Percentiles rank a stretch among this genome's conserved stretches.
Evolutionary conservation across 1,140 invertebrate species (phyloP).

Genomic region (Orchestia grillus): DNA sequence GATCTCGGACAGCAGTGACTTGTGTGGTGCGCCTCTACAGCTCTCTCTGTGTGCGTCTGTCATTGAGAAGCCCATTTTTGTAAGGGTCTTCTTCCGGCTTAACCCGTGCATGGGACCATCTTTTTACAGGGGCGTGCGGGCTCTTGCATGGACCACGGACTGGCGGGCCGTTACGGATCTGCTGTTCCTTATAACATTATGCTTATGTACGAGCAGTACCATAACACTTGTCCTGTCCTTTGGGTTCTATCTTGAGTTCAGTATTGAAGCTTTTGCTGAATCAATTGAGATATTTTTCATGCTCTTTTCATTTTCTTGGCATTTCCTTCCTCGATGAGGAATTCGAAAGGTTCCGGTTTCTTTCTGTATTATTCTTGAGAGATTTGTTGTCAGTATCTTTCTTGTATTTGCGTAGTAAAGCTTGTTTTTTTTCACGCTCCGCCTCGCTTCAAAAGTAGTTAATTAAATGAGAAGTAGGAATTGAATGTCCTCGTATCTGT

Average conservation of each 20-base stretch:
- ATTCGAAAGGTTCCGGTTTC: neutral
- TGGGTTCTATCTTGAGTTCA: neutral
- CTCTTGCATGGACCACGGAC: neutral
- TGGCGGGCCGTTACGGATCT: neutral
- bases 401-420: neutral
- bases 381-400: neutral
- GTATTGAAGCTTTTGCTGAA: neutral
- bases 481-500: neutral
- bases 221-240: too few species aligned
- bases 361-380: neutral
- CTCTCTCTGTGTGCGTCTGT: neutral
- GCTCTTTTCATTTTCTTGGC: neutral
- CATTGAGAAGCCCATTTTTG: conserved; percentile 47
- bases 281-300: neutral
- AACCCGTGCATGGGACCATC: neutral
- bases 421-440: neutral
- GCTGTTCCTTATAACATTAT: neutral
- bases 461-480: neutral
- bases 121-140: conserved; percentile 17
- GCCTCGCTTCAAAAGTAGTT: neutral
- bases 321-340: neutral
- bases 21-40: neutral
- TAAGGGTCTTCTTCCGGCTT: conserved; percentile 43
- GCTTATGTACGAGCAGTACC: neutral
- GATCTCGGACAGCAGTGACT: neutral